Evolutionary conservation across 2,888 invertebrate species (phyloP), one percentile per base, ranked within the genome.

Genomic region (Prenolepis imparis): DNA sequence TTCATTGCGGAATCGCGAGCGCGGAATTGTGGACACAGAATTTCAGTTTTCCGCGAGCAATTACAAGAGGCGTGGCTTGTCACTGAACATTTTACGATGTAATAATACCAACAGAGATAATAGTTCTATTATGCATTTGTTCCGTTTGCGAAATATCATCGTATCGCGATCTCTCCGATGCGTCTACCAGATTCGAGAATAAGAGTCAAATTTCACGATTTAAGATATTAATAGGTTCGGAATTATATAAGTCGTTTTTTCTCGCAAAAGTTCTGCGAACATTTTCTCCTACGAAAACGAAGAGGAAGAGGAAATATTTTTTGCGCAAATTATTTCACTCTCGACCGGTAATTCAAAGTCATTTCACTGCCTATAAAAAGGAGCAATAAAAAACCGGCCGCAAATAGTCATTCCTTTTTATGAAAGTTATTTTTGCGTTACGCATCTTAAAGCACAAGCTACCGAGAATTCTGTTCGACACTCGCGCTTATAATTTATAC

Each of bases 381-480:
- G 12, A 72, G 81, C 77, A 83, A 88, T 88, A 87, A 88, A 85
- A 36, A 74, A 9, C 83, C 55, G 83, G 57, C 81, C 81, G 39
- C 85, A 82, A 81, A 78, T 85, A 83, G 8, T 88, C 84, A 86
- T 82, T 81, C 78, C 88, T 88, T 84, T 89, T 88, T 89, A 89
- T 88, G 89, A 82, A 86, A 89, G 88, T 89, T 89, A 52, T n/a
- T 82, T 89, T 88, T 84, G 70, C 63, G 55, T 88, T 84, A 67
- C 18, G 2, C 6, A 48, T 70, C 87, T 87, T 88, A 84, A 87
- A 87, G 82, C 63, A 83, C 88, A 85, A 82, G 78, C 83, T 67
- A 61, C 70, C 57, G 74, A 24, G 82, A 59, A 70, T n/a, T 24
- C 55, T 59, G 52, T 48, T 32, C n/a, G 73, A 39, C 39, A 61